Conservation (phyloP, 2,888 invertebrate genomes). For the Spisula subtruncata region DNA sequence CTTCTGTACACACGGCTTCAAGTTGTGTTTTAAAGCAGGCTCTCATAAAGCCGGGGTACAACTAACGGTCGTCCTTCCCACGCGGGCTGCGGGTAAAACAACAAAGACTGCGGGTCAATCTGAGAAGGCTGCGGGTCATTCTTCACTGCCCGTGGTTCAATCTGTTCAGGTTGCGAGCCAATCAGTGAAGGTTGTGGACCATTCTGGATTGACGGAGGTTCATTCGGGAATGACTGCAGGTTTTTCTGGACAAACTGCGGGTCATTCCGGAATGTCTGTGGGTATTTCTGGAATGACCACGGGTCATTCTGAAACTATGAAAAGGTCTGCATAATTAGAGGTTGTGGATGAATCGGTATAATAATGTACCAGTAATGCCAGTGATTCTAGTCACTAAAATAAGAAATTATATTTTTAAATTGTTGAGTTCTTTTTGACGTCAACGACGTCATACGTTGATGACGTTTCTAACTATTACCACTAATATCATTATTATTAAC, state of each 20-base stretch:
- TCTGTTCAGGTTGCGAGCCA: background rate
- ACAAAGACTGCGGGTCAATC: background rate
- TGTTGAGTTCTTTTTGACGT: too few species aligned
- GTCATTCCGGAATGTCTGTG: background rate
- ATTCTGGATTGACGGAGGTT: too few species aligned
- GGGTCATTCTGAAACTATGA: too few species aligned
- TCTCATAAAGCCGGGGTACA: background rate
- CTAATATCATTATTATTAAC: too few species aligned
- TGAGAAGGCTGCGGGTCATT: background rate
- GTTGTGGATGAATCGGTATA: too few species aligned
- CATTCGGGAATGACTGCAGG: background rate
- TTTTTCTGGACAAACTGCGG: background rate
- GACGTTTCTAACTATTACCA: too few species aligned
- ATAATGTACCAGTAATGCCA: too few species aligned
- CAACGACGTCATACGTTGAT: too few species aligned
- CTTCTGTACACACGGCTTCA: slow-evolving; percentile 59
- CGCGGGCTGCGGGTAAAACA: background rate
- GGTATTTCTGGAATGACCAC: too few species aligned
- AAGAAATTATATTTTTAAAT: too few species aligned
- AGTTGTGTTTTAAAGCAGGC: slow-evolving; percentile 50
- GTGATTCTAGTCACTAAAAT: too few species aligned
- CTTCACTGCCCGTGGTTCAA: background rate
- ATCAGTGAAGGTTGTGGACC: background rate
- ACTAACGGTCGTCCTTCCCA: slow-evolving; percentile 43
- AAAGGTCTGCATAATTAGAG: too few species aligned